Evolutionary conservation across 92 coral and sea anemone species (phyloP).

Genomic region (Muricea muricata): DNA sequence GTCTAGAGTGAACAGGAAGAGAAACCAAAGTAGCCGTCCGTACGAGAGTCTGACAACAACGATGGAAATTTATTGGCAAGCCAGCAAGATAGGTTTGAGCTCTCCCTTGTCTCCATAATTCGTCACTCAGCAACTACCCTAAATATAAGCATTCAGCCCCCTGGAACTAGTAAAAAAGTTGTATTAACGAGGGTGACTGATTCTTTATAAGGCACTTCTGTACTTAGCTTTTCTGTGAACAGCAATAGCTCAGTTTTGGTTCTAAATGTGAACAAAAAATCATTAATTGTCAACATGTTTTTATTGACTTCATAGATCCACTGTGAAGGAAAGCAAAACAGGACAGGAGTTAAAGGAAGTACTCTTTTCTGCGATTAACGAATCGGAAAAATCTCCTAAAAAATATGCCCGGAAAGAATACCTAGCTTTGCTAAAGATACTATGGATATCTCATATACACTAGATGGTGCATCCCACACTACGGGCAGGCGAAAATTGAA

Average conservation of each 20-base stretch:
- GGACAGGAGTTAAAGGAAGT: slow-evolving; percentile 18
- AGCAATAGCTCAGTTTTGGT: no score
- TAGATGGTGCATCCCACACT: no score
- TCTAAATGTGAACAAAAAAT: not conserved
- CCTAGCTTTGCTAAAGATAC: slow-evolving; percentile 30
- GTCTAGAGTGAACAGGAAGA: not conserved
- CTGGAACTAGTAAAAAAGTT: no score
- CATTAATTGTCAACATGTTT: no score
- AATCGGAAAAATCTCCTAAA: not conserved
- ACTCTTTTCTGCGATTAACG: not conserved
- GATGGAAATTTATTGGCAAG: not conserved
- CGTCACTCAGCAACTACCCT: no score
- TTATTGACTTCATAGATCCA: not conserved
- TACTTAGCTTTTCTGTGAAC: no score
- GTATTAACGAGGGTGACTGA: no score
- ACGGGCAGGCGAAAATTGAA: no score
- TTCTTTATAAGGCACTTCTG: no score
- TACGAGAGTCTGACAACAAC: not conserved
- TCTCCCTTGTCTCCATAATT: not conserved
- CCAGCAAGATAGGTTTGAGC: not conserved
- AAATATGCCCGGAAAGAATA: not conserved
- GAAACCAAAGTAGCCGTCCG: not conserved
- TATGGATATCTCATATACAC: no score
- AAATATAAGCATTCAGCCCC: no score
- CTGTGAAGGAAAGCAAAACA: not conserved